Conservation (phyloP, 2,797 vertebrate genomes). For the Margarornis squamiger region DNA sequence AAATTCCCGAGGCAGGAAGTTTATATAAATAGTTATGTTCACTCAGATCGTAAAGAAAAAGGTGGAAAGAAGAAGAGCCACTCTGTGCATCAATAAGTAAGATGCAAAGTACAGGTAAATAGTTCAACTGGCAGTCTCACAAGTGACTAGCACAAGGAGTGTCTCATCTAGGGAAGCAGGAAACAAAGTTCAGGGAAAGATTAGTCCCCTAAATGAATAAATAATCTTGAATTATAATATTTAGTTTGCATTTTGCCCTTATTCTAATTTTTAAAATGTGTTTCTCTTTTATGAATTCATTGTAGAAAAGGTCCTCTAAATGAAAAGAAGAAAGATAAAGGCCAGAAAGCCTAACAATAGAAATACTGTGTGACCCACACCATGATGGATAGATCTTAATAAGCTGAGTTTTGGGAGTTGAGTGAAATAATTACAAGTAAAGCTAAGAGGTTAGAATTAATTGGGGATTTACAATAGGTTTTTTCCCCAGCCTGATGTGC, state of each 20-base stretch:
- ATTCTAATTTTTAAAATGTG: not conserved
- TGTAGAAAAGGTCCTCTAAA: not conserved
- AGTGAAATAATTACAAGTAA: not conserved
- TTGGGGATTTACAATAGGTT: not conserved
- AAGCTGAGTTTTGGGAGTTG: not conserved
- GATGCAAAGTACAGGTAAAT: not conserved
- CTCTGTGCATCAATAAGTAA: not conserved
- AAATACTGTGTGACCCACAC: not conserved
- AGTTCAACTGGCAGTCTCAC: not conserved
- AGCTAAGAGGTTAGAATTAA: slow-evolving; percentile 25
- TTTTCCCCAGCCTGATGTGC: not conserved
- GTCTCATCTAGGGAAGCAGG: not conserved
- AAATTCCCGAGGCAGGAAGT: not conserved
- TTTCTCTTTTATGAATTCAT: not conserved
- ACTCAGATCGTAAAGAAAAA: not conserved
- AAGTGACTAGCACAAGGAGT: not conserved
- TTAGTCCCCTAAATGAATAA: not conserved
- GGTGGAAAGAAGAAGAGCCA: not conserved
- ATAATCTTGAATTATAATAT: not conserved
- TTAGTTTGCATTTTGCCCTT: not conserved
- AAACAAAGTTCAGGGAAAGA: not conserved
- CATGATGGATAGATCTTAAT: not conserved
- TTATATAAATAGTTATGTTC: not conserved
- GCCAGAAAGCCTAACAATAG: not conserved
- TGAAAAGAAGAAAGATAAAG: not conserved